Base-by-base conservation (phyloP, 1,140 invertebrate species). In the Daktulosphaira vitifoliae region DNA sequence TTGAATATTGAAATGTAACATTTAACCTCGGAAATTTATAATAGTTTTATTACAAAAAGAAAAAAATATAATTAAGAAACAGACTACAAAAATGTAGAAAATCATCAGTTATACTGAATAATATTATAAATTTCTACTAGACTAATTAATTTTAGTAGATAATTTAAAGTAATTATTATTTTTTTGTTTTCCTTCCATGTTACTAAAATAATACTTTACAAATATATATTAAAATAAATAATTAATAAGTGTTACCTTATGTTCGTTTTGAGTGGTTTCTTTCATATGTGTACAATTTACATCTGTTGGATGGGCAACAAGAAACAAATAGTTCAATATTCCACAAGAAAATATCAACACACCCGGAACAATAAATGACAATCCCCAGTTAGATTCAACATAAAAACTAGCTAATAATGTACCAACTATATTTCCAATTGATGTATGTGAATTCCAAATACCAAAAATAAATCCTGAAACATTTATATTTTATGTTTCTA, bases 371-470 rank as follows among this genome's bases (percentile, higher is more conserved):
- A 96, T 86, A 74, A 98, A 97, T 25, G 91, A 94, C 33, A 90
- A 74, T 1, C 89, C 86, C 95, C 95, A 98, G 74, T 93, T 84
- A 1, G 73, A 77, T 72, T 89, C 86, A 7, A 97, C 90, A 77
- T 86, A 96, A 39, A 81, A 72, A 0, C 87, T 89, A 8, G 93
- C 90, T 65, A 97, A 87, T 4, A 93, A 68, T 1, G 84, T 81
- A 74, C 89, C 94, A 50, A 96, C 73, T 72, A 98, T 96, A 75
- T 98, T 98, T 26, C 95, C 95, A 11, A 97, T 80, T 0, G 91
- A 95, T 0, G 94, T 96, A 70, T 98, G 94, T 1, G 93, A 94
- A 76, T 98, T 98, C 94, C 82, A 98, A 13, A 97, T 80, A 13
- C 95, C 95, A 77, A 97, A 96, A 68, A 97, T 93, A 7, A 97